A percentile compares a stretch with the other conserved stretches of the same genome.
Evolutionary conservation across 2,888 invertebrate genomes (phyloP).

Genomic region (Eumerus sabulonum): DNA sequence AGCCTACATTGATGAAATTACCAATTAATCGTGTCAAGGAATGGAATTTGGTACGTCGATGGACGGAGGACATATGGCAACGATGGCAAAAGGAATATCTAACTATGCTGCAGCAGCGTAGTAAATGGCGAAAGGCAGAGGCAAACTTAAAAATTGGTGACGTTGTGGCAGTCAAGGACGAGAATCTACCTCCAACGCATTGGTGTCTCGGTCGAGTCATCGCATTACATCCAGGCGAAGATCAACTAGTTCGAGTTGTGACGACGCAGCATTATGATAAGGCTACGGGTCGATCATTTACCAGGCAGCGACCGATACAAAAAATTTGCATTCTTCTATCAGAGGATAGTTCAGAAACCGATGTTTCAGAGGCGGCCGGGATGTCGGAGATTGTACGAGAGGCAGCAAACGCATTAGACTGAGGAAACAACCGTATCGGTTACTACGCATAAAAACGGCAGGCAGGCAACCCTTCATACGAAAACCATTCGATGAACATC

Average conservation of each 20-base stretch:
- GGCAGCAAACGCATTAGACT: neutral
- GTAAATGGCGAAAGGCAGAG: too few relatives aligned
- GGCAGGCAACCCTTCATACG: too few relatives aligned
- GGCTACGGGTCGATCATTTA: constrained; percentile 13
- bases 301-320: constrained; percentile 20
- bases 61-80: constrained; percentile 41
- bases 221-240: constrained; percentile 67
- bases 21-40: constrained; percentile 18
- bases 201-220: constrained; percentile 65
- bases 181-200: constrained; percentile 65
- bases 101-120: too few relatives aligned
- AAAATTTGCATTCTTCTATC: constrained; percentile 7
- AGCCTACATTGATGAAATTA: constrained; percentile 3
- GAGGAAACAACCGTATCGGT: too few relatives aligned
- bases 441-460: too few relatives aligned
- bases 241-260: constrained; percentile 69
- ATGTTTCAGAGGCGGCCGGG: constrained; percentile 35
- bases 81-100: constrained; percentile 40
- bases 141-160: constrained; percentile 20
- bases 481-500: too few relatives aligned
- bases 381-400: constrained; percentile 9
- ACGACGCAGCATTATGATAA: constrained; percentile 22
- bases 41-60: constrained; percentile 20
- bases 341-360: constrained; percentile 24
- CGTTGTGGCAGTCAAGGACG: constrained; percentile 71